phyloP scores from a whole-genome alignment of 2,888 invertebrate genomes.

The Eubasilissa splendida region DNA sequence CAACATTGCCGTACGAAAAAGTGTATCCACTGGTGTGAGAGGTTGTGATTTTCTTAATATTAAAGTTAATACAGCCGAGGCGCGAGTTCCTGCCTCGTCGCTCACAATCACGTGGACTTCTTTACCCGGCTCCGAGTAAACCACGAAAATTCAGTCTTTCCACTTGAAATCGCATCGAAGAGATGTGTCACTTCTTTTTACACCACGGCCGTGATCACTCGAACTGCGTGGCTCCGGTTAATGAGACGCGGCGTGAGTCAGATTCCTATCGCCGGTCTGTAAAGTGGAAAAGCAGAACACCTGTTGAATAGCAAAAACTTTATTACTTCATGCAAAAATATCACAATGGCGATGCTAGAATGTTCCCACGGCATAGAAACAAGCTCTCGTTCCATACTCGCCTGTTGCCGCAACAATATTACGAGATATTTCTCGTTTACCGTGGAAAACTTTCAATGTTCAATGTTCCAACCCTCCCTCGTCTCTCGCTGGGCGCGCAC shows the following conservation, averaged over 20 bases:
- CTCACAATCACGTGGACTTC: too few relatives aligned
- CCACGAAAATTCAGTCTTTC: neutral
- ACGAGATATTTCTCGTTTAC: constrained; percentile 29
- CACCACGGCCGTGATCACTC: neutral
- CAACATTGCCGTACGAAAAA: constrained; percentile 28
- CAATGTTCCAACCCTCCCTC: constrained; percentile 14
- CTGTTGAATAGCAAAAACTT: constrained; percentile 46
- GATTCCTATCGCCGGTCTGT: constrained; percentile 43
- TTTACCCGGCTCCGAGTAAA: neutral
- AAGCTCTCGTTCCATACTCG: constrained; percentile 33
- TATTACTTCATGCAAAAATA: constrained; percentile 45
- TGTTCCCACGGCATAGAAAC: constrained; percentile 48
- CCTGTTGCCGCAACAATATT: constrained; percentile 30
- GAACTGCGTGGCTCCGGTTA: constrained; percentile 28
- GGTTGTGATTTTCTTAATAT: neutral
- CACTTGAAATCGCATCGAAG: too few relatives aligned
- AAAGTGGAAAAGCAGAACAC: constrained; percentile 45
- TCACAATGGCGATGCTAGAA: constrained; percentile 36
- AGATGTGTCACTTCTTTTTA: constrained; percentile 15
- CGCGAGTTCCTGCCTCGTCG: too few relatives aligned
- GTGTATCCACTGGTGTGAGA: constrained; percentile 25
- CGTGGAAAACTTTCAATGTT: constrained; percentile 33
- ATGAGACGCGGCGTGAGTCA: constrained; percentile 48
- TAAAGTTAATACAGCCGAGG: neutral
- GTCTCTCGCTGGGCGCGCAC: neutral